Evolutionary conservation across 2,113 vertebrate species (phyloP), one percentile per base, ranked within the genome.

Genomic region (Gopherus evgoodei): DNA sequence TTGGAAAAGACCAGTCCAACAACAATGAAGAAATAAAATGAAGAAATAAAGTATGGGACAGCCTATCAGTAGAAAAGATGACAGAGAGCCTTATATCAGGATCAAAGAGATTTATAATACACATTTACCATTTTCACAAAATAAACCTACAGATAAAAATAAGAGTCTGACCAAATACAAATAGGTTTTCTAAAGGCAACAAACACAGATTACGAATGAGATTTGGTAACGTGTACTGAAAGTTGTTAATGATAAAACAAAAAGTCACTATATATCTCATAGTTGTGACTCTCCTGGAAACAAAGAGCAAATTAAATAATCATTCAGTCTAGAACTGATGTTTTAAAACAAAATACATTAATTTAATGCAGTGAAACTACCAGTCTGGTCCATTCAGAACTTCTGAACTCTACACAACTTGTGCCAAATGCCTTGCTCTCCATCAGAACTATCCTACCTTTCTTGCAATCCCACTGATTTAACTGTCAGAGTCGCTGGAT

Each of bases 381-480:
- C 91, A 47, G 8, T 35, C 8, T 82, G 16, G 22, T 81, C 62
- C 8, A 93, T n/a, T 52, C 53, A 76, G 62, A 87, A 84, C 25
- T 89, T 56, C 44, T 81, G 83, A 62, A 87, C 9, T 25, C 86
- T 47, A 2, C 82, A 89, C 57, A 83, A 6, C 35, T 88, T 84
- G 47, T 81, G 87, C 47, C 22, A 88, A 62, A 35, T 47, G 87
- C 59, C 29, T 44, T 69, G 9, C 53, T 29, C 84, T 89, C 79
- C 52, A 57, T n/a, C 83, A 80, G 3, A 57, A 56, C 80, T 11
- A 24, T 49, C 97, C 98, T 98, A 99, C 99, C 99, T 99, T 98
- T 99, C 99, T 98, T 99, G 99, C 94, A 99, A 98, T 94, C 99
- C 99, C 97, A 99, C 97, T 27, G 99, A 98, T 96, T 99, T 99